These are phyloP conservation scores for Formica exsecta DNA, from an alignment of 1,140 invertebrate species.

Conservation along the genomic window DNA sequence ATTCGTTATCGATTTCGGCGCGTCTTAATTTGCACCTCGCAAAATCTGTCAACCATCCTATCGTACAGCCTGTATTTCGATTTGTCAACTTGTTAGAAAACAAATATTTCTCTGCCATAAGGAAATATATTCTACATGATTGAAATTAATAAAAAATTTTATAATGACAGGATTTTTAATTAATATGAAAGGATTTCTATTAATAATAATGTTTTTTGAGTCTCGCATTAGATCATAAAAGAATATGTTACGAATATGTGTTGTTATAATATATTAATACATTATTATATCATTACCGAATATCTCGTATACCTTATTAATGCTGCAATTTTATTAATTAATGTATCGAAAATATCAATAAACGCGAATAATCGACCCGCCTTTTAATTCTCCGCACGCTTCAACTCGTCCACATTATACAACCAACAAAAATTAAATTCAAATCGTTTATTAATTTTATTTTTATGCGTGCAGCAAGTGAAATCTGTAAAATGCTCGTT, in stretches of 20 bases:
- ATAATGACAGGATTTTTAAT: background rate
- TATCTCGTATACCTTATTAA: background rate
- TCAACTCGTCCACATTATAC: background rate
- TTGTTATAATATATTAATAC: background rate
- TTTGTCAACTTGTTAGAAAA: background rate
- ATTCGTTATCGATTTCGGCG: constrained; percentile 68
- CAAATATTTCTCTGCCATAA: background rate
- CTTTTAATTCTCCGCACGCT: background rate
- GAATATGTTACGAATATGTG: background rate
- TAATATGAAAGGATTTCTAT: background rate
- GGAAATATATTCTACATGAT: background rate
- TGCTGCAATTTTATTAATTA: background rate
- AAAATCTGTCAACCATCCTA: constrained; percentile 64
- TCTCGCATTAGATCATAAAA: background rate
- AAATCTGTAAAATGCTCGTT: background rate
- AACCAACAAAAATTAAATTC: constrained; percentile 44
- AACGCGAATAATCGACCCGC: background rate
- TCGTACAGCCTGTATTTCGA: constrained; percentile 68
- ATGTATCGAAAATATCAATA: background rate
- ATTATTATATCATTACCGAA: background rate
- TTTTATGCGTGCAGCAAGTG: background rate
- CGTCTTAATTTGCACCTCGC: constrained; percentile 70
- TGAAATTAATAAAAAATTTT: background rate
- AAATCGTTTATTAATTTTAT: constrained; percentile 49
- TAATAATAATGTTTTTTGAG: background rate